Conservation (phyloP, 2,113 vertebrate genomes). For the Leptocoma aspasia region DNA sequence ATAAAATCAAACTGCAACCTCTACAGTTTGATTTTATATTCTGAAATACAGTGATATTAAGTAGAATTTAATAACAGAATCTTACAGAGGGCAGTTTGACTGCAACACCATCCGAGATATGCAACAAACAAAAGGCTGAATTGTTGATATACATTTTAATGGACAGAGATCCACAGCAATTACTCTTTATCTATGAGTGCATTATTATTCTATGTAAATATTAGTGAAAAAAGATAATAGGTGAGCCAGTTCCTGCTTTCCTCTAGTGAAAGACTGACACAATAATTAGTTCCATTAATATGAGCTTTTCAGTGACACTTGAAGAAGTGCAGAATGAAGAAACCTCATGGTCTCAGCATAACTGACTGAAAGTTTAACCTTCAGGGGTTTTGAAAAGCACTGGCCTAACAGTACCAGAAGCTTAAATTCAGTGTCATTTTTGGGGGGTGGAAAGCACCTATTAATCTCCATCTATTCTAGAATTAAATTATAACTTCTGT, state of each 20-base stretch:
- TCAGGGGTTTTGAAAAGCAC: neutral
- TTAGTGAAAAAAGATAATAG: neutral
- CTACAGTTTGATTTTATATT: neutral
- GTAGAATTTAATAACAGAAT: neutral
- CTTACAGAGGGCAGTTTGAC: neutral
- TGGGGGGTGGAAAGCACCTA: fast-evolving
- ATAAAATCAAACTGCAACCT: no score
- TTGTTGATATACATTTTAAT: neutral
- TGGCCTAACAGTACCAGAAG: neutral
- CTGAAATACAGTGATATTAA: neutral
- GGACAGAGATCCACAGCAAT: neutral
- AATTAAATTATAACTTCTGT: neutral
- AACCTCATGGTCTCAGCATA: neutral
- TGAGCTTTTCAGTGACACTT: neutral
- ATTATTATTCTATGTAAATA: neutral
- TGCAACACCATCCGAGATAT: neutral
- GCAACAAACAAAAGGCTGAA: neutral
- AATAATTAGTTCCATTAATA: neutral
- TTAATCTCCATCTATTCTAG: neutral
- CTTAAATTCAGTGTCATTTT: neutral
- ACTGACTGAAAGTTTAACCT: neutral
- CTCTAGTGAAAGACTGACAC: neutral
- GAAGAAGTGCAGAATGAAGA: neutral
- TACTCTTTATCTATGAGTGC: neutral
- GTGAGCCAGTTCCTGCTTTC: neutral